These are phyloP conservation scores for Dendrolimus punctatus DNA, from an alignment of 1,140 invertebrate genomes.

Conservation along the genomic window DNA sequence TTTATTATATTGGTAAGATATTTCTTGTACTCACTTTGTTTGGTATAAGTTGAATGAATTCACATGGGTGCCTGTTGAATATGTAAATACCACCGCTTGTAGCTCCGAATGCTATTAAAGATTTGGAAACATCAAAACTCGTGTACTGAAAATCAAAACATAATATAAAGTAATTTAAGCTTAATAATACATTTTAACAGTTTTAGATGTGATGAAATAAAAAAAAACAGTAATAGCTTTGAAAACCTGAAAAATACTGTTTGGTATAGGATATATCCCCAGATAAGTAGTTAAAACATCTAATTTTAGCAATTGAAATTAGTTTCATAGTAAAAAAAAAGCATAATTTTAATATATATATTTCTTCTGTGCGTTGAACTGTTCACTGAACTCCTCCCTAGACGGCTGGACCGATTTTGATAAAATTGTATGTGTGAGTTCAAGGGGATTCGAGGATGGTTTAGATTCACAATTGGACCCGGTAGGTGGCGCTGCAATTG, in stretches of 20 bases:
- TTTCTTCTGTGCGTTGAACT: too few relatives aligned
- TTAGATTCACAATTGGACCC: too few relatives aligned
- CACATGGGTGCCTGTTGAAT: conserved; percentile 79
- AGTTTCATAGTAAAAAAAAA: too few relatives aligned
- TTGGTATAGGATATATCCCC: background rate
- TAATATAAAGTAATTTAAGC: background rate
- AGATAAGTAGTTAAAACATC: background rate
- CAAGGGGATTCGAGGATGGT: too few relatives aligned
- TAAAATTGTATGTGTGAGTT: too few relatives aligned
- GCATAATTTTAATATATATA: too few relatives aligned
- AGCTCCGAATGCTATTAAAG: conserved; percentile 82
- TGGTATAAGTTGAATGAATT: conserved; percentile 83
- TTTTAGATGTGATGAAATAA: background rate
- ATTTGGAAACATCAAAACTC: conserved; percentile 81
- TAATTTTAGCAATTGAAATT: too few relatives aligned
- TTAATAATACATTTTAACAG: background rate
- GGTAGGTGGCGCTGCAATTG: too few relatives aligned
- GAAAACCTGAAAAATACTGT: background rate
- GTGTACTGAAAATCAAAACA: conserved; percentile 78
- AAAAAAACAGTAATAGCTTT: background rate
- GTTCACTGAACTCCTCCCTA: too few relatives aligned
- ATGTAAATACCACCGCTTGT: conserved; percentile 86
- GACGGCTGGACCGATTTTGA: too few relatives aligned
- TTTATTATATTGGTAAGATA: too few relatives aligned
- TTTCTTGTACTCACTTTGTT: conserved; percentile 74